These are phyloP conservation scores for Palythoa caribaeorum DNA, from an alignment of 92 coral and sea anemone species.

Conservation along the genomic window DNA sequence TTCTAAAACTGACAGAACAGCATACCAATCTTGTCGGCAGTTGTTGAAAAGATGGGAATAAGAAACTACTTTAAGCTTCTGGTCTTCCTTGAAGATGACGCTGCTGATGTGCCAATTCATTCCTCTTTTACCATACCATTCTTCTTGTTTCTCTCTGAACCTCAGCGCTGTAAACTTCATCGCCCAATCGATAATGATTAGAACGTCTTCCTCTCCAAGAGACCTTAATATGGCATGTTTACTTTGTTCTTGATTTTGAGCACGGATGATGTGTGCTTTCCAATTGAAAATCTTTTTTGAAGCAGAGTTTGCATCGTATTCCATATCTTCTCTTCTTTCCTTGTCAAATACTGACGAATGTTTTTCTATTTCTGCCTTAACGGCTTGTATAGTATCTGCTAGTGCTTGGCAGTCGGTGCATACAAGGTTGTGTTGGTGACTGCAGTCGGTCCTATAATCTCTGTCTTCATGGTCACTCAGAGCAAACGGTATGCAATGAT, in stretches of 20 bases:
- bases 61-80: conserved; percentile 46
- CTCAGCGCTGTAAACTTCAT: conserved; percentile 58
- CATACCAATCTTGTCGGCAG: conserved; percentile 69
- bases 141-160: conserved; percentile 65
- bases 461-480: conserved; percentile 42
- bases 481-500: conserved; percentile 60
- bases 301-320: conserved; percentile 52
- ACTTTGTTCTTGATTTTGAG: conserved; percentile 61
- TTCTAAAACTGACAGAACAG: conserved; percentile 53
- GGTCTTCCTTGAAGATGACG: conserved; percentile 45
- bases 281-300: conserved; percentile 43
- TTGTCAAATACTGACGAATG: conserved; percentile 15
- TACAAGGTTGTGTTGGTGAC: conserved; percentile 30
- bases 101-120: conserved; percentile 70
- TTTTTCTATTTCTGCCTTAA: conserved; percentile 15
- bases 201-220: conserved; percentile 47
- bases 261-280: conserved; percentile 59
- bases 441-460: conserved; percentile 26
- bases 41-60: conserved; percentile 65
- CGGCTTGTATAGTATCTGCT: conserved; percentile 12
- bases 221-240: conserved; percentile 43
- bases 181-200: conserved; percentile 71
- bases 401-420: conserved; percentile 47
- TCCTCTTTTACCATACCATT: conserved; percentile 67
- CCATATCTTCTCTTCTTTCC: conserved; percentile 31